Evolutionary conservation across 2,888 invertebrate genomes (phyloP).

Genomic region (Fissipunctia ypsillon): DNA sequence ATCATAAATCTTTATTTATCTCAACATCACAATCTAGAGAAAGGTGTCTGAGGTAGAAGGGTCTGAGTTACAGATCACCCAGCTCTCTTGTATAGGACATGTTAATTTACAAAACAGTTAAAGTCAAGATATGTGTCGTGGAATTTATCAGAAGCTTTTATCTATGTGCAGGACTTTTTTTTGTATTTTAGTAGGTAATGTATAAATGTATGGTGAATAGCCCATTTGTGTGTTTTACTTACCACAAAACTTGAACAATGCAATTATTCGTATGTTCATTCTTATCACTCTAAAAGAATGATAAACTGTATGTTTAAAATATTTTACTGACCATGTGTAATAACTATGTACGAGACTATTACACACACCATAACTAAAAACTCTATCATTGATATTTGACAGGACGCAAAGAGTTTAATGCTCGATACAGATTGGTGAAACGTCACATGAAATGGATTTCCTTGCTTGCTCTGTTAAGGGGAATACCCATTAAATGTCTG

Average conservation of each 20-base stretch:
- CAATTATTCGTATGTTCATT: constrained; percentile 3
- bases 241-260: not conserved
- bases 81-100: too few species aligned
- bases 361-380: too few species aligned
- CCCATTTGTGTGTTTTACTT: constrained; percentile 2
- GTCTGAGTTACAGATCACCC: too few species aligned
- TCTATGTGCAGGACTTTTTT: constrained; percentile 40
- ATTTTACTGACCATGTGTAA: not conserved
- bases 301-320: not conserved
- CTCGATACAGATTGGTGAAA: not conserved
- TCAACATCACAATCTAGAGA: too few species aligned
- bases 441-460: not conserved
- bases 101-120: too few species aligned
- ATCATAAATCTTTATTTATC: too few species aligned
- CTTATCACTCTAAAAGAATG: not conserved
- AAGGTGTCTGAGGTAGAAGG: too few species aligned
- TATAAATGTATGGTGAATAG: constrained; percentile 5
- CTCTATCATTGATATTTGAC: not conserved
- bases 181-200: constrained; percentile 4
- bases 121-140: too few species aligned
- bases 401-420: too few species aligned
- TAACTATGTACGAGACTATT: too few species aligned
- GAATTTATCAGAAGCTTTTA: constrained; percentile 33
- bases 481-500: not conserved
- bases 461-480: not conserved